phyloP scores from a whole-genome alignment of 2,888 invertebrate species.

The Drosophila trichaetosa region DNA sequence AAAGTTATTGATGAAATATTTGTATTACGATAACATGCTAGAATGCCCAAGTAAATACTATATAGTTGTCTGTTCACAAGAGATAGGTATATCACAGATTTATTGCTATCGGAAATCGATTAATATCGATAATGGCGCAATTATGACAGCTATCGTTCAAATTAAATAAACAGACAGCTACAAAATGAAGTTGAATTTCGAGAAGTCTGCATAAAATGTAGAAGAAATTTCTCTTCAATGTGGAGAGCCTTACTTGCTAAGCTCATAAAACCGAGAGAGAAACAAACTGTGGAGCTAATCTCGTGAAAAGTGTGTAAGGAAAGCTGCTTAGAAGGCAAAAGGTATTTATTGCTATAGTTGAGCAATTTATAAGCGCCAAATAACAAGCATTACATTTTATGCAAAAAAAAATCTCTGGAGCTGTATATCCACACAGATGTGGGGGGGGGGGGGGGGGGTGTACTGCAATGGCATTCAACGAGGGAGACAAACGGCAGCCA shows the following conservation, averaged over 20 bases:
- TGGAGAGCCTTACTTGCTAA: not conserved
- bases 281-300: constrained; percentile 29
- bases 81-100: no score
- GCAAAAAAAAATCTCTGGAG: constrained; percentile 50
- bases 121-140: not conserved
- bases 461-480: constrained; percentile 37
- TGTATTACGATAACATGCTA: not conserved
- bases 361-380: constrained; percentile 69
- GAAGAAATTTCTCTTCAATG: not conserved
- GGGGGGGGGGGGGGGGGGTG: not conserved
- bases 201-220: not conserved
- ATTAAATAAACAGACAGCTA: not conserved
- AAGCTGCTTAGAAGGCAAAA: constrained; percentile 38
- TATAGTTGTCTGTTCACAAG: no score
- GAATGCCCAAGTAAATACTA: no score
- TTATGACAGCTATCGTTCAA: not conserved
- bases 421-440: constrained; percentile 10
- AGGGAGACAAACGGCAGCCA: constrained; percentile 76
- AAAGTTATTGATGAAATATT: not conserved
- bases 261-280: constrained; percentile 9
- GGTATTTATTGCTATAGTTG: constrained; percentile 55
- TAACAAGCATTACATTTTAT: constrained; percentile 63
- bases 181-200: not conserved
- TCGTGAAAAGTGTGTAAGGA: constrained; percentile 9
- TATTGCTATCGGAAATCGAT: no score